phyloP scores from a whole-genome alignment of 1,140 invertebrate genomes.

The Papilio xuthus region DNA sequence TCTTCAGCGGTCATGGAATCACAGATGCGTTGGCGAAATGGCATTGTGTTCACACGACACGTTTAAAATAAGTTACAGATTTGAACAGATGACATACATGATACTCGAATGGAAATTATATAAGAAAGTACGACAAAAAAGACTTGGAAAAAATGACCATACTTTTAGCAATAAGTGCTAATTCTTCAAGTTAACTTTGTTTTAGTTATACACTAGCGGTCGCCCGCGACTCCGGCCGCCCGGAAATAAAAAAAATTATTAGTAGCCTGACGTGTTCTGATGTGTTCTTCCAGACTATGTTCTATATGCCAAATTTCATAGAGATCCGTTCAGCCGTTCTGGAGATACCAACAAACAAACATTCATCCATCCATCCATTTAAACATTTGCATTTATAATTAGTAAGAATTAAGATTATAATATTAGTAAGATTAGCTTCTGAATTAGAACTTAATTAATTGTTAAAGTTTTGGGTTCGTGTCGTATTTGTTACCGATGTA shows the following conservation, averaged over 20 bases:
- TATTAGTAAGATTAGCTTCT: too few species aligned
- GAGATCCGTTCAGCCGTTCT: too few species aligned
- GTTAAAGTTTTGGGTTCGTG: background rate
- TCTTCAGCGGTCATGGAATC: conserved; percentile 59
- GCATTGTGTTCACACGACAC: conserved; percentile 49
- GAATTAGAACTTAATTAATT: background rate
- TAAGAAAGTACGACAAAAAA: background rate
- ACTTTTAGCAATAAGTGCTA: background rate
- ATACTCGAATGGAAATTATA: background rate
- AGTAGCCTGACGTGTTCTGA: too few species aligned
- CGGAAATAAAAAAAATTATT: too few species aligned
- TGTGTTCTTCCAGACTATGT: too few species aligned
- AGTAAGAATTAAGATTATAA: too few species aligned
- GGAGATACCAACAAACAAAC: too few species aligned
- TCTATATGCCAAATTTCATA: too few species aligned
- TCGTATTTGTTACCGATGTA: background rate
- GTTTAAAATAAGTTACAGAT: conserved; percentile 34
- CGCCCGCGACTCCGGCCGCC: too few species aligned
- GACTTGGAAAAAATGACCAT: background rate
- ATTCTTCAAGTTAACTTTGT: background rate
- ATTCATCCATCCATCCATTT: too few species aligned
- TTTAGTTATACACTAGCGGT: too few species aligned
- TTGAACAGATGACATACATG: background rate
- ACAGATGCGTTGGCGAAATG: conserved; percentile 58
- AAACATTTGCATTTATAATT: too few species aligned